phyloP scores from a whole-genome alignment of 1,140 invertebrate genomes.

The Macrobrachium rosenbergii region DNA sequence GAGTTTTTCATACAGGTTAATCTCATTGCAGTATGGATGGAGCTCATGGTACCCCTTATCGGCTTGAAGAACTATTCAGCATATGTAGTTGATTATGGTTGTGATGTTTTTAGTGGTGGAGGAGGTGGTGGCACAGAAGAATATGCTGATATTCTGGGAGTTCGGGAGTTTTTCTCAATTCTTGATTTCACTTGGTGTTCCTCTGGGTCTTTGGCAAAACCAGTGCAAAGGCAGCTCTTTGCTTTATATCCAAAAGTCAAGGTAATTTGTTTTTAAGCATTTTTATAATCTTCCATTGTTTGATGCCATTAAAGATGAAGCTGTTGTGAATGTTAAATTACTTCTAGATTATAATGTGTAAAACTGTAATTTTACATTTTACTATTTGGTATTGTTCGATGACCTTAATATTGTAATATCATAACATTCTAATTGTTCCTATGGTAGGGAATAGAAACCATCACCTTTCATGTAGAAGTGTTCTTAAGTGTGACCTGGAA shows the following conservation, averaged over 20 bases:
- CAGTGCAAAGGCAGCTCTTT: constrained; percentile 49
- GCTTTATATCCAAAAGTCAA: constrained; percentile 58
- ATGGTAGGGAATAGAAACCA: no score
- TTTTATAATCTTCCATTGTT: background rate
- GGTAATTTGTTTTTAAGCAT: constrained; percentile 9
- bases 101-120: constrained; percentile 43
- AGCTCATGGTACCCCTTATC: constrained; percentile 51
- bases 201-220: constrained; percentile 40
- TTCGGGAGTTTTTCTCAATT: constrained; percentile 49
- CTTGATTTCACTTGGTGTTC: constrained; percentile 54
- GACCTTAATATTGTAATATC: no score
- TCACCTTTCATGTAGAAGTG: no score
- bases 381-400: no score
- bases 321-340: no score
- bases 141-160: constrained; percentile 42
- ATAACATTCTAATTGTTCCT: no score
- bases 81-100: constrained; percentile 52
- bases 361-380: no score
- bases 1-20: background rate
- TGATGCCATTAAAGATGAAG: no score
- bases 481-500: no score
- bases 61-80: constrained; percentile 58
- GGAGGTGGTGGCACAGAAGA: constrained; percentile 28
- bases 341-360: background rate
- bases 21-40: constrained; percentile 50